Evolutionary conservation across 1,140 invertebrate genomes (phyloP).

Genomic region (Coboldia fuscipes): DNA sequence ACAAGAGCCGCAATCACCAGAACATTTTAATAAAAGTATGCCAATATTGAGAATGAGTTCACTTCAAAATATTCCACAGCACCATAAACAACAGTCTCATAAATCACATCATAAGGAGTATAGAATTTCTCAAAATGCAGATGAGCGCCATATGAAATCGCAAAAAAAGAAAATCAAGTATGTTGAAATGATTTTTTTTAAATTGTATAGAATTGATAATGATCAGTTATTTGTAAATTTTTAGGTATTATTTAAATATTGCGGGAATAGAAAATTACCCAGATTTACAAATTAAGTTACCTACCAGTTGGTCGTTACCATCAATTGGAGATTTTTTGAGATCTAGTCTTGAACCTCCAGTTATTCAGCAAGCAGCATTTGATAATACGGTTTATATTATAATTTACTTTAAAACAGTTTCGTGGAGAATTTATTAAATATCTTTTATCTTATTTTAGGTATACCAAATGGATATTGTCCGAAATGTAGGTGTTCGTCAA

Average conservation of each 20-base stretch:
- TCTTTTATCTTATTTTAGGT: conserved; percentile 15
- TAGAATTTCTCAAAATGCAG: neutral
- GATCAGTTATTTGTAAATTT: conserved; percentile 8
- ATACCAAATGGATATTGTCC: conserved; percentile 63
- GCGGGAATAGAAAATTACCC: conserved; percentile 45
- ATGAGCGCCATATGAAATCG: neutral
- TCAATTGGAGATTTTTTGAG: conserved; percentile 28
- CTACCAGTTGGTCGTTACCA: conserved; percentile 55
- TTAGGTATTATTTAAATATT: conserved; percentile 36
- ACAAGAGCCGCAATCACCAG: conserved; percentile 34
- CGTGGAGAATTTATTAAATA: neutral
- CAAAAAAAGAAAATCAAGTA: conserved; percentile 1
- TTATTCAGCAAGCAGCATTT: conserved; percentile 66
- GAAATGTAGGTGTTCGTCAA: conserved; percentile 38
- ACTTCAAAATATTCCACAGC: no score
- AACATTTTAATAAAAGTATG: neutral
- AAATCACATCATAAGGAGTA: neutral
- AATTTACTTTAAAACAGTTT: neutral
- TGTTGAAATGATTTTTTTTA: neutral
- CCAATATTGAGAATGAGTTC: neutral
- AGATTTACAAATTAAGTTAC: conserved; percentile 37
- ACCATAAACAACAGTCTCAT: conserved; percentile 12
- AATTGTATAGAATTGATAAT: conserved; percentile 2
- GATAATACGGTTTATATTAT: conserved; percentile 34
- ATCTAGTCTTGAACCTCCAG: conserved; percentile 33